phyloP scores from a whole-genome alignment of 2,888 invertebrate species.

The Prenolepis imparis region DNA sequence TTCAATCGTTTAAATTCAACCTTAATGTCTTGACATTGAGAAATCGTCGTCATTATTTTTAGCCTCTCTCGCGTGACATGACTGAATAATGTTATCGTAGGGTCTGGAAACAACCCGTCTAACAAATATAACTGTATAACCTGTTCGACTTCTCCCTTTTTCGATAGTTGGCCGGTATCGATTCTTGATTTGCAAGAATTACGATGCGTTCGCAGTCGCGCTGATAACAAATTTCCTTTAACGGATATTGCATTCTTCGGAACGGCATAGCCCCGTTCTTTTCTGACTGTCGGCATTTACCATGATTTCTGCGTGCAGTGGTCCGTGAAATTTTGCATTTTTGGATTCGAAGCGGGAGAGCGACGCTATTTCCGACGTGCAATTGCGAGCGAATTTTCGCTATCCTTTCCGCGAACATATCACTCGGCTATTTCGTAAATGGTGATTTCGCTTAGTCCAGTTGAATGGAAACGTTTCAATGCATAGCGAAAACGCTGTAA shows the following conservation, averaged over 20 bases:
- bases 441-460: constrained; percentile 47
- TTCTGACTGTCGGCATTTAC: constrained; percentile 29
- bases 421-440: constrained; percentile 32
- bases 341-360: constrained; percentile 30
- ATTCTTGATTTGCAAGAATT: constrained; percentile 64
- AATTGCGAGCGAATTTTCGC: constrained; percentile 48
- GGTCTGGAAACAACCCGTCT: background rate
- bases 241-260: constrained; percentile 60
- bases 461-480: constrained; percentile 27
- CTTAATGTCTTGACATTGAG: constrained; percentile 2
- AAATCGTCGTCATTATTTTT: constrained; percentile 6
- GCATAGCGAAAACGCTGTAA: constrained; percentile 12
- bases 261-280: constrained; percentile 30
- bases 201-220: constrained; percentile 45
- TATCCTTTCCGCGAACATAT: constrained; percentile 25
- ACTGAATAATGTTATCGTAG: background rate
- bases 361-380: constrained; percentile 49
- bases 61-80: background rate
- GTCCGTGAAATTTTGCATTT: constrained; percentile 55
- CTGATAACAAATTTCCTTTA: constrained; percentile 61
- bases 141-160: background rate
- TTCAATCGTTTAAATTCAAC: background rate
- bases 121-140: background rate
- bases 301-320: constrained; percentile 42
- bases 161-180: constrained; percentile 57